phyloP scores from a whole-genome alignment of 30 jellyfish, hydroid and myxozoan species.

The Clytia hemisphaerica region DNA sequence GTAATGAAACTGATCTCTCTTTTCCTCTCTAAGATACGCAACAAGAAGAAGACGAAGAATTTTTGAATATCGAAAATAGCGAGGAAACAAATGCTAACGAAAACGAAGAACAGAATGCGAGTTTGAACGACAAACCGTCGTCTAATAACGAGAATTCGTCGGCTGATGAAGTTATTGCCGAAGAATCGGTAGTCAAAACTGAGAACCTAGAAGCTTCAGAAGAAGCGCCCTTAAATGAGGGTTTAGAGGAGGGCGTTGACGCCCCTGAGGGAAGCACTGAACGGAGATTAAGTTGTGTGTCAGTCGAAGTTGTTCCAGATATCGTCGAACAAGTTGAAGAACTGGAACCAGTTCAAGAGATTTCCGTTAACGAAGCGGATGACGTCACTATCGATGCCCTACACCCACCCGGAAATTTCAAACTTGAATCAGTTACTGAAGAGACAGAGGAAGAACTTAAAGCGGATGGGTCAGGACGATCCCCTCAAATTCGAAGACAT shows the following conservation, averaged over 20 bases:
- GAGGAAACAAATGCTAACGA: not conserved
- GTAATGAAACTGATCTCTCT: no score
- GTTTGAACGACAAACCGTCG: no score
- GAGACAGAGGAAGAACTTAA: constrained; percentile 91
- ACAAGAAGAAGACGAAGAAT: not conserved
- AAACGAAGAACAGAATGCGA: not conserved
- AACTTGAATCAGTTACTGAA: constrained; percentile 73
- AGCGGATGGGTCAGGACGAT: constrained; percentile 27
- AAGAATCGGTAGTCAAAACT: not conserved
- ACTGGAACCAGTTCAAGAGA: not conserved
- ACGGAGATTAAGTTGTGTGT: no score
- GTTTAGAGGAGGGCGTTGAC: constrained; percentile 11
- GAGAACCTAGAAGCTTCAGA: not conserved
- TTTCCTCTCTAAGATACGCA: no score
- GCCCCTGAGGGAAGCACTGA: not conserved
- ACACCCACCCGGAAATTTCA: not conserved
- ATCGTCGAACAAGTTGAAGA: not conserved
- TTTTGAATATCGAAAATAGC: not conserved
- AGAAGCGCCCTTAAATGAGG: not conserved
- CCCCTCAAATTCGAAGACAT: constrained; percentile 26
- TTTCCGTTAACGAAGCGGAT: not conserved
- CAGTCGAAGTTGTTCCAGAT: not conserved
- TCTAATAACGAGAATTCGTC: no score
- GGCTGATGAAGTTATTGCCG: constrained; percentile 20
- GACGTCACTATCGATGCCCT: not conserved